Evolutionary conservation across 2,888 invertebrate genomes (phyloP), one percentile per base, ranked within the genome.

Genomic region (Kuschelorhynchus macadamiae): DNA sequence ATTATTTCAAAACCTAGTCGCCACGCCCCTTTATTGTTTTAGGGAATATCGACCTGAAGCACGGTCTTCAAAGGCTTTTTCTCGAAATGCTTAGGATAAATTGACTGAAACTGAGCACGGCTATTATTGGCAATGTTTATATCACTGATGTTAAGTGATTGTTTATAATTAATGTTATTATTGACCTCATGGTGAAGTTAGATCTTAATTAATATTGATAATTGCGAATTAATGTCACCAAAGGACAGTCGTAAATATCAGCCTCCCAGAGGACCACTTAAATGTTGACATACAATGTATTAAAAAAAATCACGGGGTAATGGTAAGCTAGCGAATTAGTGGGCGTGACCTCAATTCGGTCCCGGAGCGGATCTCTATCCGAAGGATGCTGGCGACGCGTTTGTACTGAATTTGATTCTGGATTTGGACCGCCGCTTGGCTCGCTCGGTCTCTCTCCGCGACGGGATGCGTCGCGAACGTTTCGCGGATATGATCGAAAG

Each of bases 401-500:
- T 70, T 65, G 50, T 56, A 70, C 70, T 70, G 65, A 68, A 57
- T 56, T 42, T 52, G 47, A 53, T 67, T 61, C 61, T 42, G 62
- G 53, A 62, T 62, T 42, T 41, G 42, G 42, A 2, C 42, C 17
- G 21, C 21, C 7, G 57, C 56, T 25, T 20, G 41, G 18, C 33
- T 21, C 39, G 39, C 59, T 39, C 42, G 44, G 52, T 66, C 49
- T 52, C 46, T 39, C 39, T 42, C 20, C 33, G 36, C 36, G 14
- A 33, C 16, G 66, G 46, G 64, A 55, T 60, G 61, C 61, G 65
- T 61, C 56, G 61, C 12, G 60, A 53, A 33, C 21, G 49, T 53
- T 46, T 59, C 44, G 59, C 41, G 46, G 46, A 49, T 55, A 61
- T 70, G 70, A 70, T 70, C 65, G 70, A 70, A 70, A 62, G 65